These are phyloP conservation scores for Drosophila mercatorum DNA, from an alignment of 2,888 invertebrate genomes.

Conservation along the genomic window DNA sequence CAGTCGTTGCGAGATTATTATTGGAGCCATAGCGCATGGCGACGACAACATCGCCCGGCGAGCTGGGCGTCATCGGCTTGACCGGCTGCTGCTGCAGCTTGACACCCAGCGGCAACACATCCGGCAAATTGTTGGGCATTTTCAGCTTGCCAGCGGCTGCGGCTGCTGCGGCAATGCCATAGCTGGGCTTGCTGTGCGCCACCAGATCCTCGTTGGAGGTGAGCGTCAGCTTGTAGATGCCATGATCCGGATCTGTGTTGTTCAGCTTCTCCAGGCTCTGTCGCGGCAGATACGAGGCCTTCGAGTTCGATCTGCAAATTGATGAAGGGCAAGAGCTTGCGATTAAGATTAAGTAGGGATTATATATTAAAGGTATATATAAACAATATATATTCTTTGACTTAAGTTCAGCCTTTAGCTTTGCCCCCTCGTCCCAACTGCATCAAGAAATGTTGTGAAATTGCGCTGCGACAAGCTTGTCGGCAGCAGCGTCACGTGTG, in stretches of 20 bases:
- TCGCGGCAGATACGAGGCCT: slow-evolving; percentile 90
- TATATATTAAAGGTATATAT: no score
- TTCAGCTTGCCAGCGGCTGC: slow-evolving; percentile 76
- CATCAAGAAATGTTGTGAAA: slow-evolving; percentile 1
- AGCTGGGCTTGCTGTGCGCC: slow-evolving; percentile 71
- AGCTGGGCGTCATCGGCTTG: slow-evolving; percentile 53
- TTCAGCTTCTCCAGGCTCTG: slow-evolving; percentile 89
- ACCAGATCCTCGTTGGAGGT: slow-evolving; percentile 87
- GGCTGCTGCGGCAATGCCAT: slow-evolving; percentile 63
- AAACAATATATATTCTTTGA: no score
- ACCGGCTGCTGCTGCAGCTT: slow-evolving; percentile 83
- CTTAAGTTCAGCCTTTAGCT: no score
- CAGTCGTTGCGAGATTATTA: slow-evolving; percentile 77
- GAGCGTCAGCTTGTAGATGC: slow-evolving; percentile 90
- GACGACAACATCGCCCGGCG: slow-evolving; percentile 72
- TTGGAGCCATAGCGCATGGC: slow-evolving; percentile 83
- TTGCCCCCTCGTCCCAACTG: neutral
- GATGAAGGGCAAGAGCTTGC: neutral
- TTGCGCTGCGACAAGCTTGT: neutral
- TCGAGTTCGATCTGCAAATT: slow-evolving; percentile 88
- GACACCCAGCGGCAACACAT: slow-evolving; percentile 86
- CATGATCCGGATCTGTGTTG: slow-evolving; percentile 88
- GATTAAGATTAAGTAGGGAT: neutral
- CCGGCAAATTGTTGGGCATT: slow-evolving; percentile 85
- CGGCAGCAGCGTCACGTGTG: slow-evolving; percentile 5